Evolutionary conservation across 2,888 invertebrate genomes (phyloP).

Genomic region (Rhagium mordax): DNA sequence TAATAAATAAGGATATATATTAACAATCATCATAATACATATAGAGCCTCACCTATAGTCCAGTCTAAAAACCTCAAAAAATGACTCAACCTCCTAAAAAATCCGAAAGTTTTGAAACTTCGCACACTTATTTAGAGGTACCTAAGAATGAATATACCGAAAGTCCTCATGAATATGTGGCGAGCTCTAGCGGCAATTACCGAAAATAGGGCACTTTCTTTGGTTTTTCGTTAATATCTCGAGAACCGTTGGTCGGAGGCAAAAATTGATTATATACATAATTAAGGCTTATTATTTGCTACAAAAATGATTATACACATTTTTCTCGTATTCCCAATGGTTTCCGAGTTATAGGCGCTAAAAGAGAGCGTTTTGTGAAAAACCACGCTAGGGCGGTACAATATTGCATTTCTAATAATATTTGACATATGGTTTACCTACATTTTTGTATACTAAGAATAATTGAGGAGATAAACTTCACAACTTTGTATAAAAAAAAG

Average conservation of each 20-base stretch:
- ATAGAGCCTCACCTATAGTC: no score
- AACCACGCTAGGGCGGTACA: conserved; percentile 5
- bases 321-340: background rate
- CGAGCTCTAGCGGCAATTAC: background rate
- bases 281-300: background rate
- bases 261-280: conserved; percentile 2
- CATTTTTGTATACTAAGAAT: conserved; percentile 3
- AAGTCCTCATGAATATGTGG: background rate
- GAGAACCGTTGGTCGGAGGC: conserved; percentile 1
- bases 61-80: background rate
- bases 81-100: background rate
- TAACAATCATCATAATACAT: no score
- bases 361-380: conserved; percentile 1
- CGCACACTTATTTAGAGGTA: background rate
- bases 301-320: background rate
- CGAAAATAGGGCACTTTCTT: conserved; percentile 1
- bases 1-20: no score
- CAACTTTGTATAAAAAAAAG: background rate
- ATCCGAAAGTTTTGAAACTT: conserved; percentile 1
- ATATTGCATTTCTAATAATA: background rate
- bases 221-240: background rate
- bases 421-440: background rate
- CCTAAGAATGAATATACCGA: background rate
- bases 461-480: conserved; percentile 5
- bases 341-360: conserved; percentile 1